Evolutionary conservation across 2,797 vertebrate genomes (phyloP).

Genomic region (Smutsia temminckii): DNA sequence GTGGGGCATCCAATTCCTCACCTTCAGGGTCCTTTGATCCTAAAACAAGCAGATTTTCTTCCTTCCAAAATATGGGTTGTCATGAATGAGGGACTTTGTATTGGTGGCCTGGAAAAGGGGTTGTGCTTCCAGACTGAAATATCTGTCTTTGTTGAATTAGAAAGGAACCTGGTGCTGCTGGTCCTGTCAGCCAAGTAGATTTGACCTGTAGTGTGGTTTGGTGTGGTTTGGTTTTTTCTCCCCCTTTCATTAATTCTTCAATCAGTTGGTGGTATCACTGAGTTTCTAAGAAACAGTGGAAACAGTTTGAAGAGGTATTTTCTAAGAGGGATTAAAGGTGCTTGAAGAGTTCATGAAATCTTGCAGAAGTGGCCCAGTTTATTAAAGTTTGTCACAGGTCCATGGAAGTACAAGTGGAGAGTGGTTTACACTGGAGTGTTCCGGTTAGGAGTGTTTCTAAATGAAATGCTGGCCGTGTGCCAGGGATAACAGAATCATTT

Average conservation of each 20-base stretch:
- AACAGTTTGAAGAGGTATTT: constrained; percentile 80
- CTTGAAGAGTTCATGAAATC: constrained; percentile 83
- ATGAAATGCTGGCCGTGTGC: constrained; percentile 68
- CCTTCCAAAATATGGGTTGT: neutral
- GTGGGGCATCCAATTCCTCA: neutral
- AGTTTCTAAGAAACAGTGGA: constrained; percentile 79
- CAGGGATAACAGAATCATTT: constrained; percentile 68
- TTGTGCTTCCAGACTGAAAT: neutral
- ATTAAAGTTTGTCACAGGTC: constrained; percentile 81
- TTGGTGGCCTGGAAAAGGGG: neutral
- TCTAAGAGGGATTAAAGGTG: constrained; percentile 79
- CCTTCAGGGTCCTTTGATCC: constrained; percentile 6
- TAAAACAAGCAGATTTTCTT: constrained; percentile 43
- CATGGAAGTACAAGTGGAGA: constrained; percentile 72
- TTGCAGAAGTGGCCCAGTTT: constrained; percentile 63
- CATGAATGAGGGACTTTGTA: neutral
- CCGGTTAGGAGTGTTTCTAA: constrained; percentile 77
- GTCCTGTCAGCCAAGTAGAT: neutral
- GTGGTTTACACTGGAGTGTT: constrained; percentile 73
- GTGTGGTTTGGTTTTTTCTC: neutral
- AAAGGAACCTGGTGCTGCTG: neutral
- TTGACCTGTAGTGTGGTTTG: neutral
- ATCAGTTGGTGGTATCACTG: constrained; percentile 77
- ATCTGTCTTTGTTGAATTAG: constrained; percentile 15
- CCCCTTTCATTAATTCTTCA: constrained; percentile 73